Conservation (phyloP, 1,140 invertebrate species). For the Probaryconus sp. region DNA sequence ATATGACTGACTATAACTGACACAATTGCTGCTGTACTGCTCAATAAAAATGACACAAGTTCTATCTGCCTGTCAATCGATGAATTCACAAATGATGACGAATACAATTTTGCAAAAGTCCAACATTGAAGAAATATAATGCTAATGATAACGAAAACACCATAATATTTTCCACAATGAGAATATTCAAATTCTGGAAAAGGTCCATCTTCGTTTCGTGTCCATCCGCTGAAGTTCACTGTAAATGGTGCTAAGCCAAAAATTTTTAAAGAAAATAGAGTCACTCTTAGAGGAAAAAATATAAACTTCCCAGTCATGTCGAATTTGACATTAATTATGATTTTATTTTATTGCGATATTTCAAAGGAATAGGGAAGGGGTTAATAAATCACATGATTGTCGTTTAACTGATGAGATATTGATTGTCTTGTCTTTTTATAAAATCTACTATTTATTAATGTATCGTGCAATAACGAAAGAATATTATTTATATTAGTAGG, state of each 20-base stretch:
- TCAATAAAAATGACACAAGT: constrained; percentile 10
- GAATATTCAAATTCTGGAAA: constrained; percentile 11
- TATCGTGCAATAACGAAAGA: too few species aligned
- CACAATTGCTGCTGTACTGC: neutral
- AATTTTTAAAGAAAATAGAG: neutral
- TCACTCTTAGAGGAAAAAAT: too few species aligned
- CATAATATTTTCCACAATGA: constrained; percentile 9
- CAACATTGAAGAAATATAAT: constrained; percentile 8
- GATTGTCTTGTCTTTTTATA: too few species aligned
- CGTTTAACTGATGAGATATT: too few species aligned
- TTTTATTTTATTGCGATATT: too few species aligned
- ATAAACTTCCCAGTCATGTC: too few species aligned
- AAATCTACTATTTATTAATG: too few species aligned
- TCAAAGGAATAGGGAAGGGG: too few species aligned
- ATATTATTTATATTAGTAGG: too few species aligned
- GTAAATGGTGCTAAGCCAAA: constrained; percentile 21
- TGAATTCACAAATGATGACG: neutral
- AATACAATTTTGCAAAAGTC: neutral
- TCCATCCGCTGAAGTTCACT: neutral
- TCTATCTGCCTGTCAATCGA: constrained; percentile 37
- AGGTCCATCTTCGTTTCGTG: neutral
- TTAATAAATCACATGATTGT: too few species aligned
- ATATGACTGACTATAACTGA: constrained; percentile 13
- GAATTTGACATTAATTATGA: too few species aligned
- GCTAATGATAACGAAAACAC: neutral